phyloP scores from a whole-genome alignment of 1,140 invertebrate species.

The Drosophila sucinea region DNA sequence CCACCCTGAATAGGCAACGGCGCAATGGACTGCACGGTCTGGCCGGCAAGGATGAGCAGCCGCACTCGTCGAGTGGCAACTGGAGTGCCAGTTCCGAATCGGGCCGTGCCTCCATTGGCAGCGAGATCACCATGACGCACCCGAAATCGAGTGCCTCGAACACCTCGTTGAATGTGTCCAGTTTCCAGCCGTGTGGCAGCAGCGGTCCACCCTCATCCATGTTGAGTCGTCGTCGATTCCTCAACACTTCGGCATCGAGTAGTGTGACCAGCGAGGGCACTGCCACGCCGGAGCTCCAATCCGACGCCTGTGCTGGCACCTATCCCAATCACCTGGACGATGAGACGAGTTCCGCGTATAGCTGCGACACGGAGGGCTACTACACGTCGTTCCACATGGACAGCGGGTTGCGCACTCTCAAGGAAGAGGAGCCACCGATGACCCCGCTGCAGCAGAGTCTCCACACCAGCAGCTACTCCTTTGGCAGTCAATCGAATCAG shows the following conservation, averaged over 20 bases:
- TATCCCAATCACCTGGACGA: constrained; percentile 88
- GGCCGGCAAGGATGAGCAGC: constrained; percentile 88
- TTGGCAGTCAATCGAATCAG: constrained; percentile 84
- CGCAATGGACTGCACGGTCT: constrained; percentile 84
- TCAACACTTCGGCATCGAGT: constrained; percentile 90
- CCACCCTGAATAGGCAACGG: constrained; percentile 85
- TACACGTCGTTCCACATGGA: constrained; percentile 99
- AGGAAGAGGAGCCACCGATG: constrained; percentile 90
- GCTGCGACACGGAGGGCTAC: constrained; percentile 98
- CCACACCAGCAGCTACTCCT: constrained; percentile 85
- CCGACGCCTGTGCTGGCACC: constrained; percentile 84
- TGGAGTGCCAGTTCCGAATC: constrained; percentile 96
- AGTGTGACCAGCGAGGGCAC: constrained; percentile 94
- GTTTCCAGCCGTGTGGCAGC: constrained; percentile 84
- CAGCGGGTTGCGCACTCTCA: constrained; percentile 93
- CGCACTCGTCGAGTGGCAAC: constrained; percentile 95
- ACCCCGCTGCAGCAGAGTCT: constrained; percentile 86
- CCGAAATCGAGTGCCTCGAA: constrained; percentile 88
- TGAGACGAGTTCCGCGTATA: constrained; percentile 96
- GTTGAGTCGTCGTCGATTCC: constrained; percentile 86
- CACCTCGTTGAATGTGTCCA: constrained; percentile 86
- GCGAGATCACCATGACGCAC: constrained; percentile 89
- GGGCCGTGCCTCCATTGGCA: constrained; percentile 91
- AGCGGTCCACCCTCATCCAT: constrained; percentile 88
- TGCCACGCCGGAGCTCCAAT: constrained; percentile 91